Evolutionary conservation across 2,888 invertebrate species (phyloP).

Genomic region (Tetragonisca angustula): DNA sequence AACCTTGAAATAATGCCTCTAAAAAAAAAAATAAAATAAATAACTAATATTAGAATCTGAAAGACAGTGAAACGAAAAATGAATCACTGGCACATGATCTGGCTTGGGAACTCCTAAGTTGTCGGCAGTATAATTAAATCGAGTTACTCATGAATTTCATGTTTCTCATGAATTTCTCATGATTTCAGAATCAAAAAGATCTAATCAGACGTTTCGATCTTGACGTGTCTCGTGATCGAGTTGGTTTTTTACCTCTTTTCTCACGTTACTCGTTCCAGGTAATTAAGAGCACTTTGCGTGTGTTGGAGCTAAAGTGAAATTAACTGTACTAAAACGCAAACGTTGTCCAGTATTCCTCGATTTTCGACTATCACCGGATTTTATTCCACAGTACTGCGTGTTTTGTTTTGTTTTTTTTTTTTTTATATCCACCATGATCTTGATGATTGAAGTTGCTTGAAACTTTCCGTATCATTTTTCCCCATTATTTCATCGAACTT

Average conservation of each 20-base stretch:
- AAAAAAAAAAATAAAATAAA: not conserved
- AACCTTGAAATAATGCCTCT: not conserved
- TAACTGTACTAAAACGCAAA: too few species aligned
- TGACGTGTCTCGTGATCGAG: conserved; percentile 2
- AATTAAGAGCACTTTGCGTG: not conserved
- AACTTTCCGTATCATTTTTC: too few species aligned
- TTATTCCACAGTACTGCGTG: too few species aligned
- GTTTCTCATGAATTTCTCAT: conserved; percentile 32
- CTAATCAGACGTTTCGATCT: conserved; percentile 48
- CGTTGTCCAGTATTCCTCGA: too few species aligned
- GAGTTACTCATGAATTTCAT: conserved; percentile 14
- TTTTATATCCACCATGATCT: too few species aligned
- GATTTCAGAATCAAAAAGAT: conserved; percentile 15
- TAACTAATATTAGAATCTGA: not conserved
- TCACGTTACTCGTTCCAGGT: conserved; percentile 2
- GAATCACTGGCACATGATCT: not conserved
- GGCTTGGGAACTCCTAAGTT: not conserved
- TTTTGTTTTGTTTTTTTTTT: too few species aligned
- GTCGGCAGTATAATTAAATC: conserved; percentile 16
- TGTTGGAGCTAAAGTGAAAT: too few species aligned
- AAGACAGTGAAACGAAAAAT: not conserved
- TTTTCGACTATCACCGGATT: too few species aligned
- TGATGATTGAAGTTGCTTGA: too few species aligned
- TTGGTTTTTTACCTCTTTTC: not conserved
- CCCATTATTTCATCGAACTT: too few species aligned